Percentiles rank a stretch among this genome's conserved stretches.
These are phyloP conservation scores for Adelges cooleyi DNA, from an alignment of 1,140 invertebrate genomes.

Conservation along the genomic window DNA sequence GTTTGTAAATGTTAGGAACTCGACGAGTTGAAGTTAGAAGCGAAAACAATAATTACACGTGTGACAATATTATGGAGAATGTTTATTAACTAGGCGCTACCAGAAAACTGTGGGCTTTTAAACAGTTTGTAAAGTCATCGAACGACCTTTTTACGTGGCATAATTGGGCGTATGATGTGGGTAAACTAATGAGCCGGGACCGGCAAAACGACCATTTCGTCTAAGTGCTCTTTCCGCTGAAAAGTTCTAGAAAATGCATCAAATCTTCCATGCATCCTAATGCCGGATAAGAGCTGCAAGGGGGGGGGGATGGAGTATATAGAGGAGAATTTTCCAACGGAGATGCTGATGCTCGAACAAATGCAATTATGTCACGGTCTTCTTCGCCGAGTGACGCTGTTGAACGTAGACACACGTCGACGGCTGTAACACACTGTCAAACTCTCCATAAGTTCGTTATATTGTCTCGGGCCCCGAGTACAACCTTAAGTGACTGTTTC, in stretches of 20 bases:
- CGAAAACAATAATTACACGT: too few species aligned
- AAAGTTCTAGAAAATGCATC: constrained; percentile 1
- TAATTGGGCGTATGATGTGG: background rate
- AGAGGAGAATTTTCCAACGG: background rate
- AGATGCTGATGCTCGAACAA: background rate
- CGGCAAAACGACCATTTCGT: constrained; percentile 5
- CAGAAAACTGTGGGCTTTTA: too few species aligned
- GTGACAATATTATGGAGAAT: too few species aligned
- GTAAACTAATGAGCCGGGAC: constrained; percentile 15
- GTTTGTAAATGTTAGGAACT: too few species aligned
- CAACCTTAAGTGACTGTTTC: background rate
- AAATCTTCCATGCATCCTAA: too few species aligned
- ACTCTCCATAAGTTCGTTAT: background rate
- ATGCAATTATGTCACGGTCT: background rate
- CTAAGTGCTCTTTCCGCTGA: constrained; percentile 15
- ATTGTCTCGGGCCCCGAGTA: background rate
- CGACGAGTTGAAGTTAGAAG: too few species aligned
- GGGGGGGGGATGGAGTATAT: background rate
- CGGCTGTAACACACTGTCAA: background rate
- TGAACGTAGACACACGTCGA: background rate
- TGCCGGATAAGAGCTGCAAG: background rate
- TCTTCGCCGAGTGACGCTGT: background rate
- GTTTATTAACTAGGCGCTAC: too few species aligned
- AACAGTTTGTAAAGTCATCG: too few species aligned
- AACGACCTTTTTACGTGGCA: background rate